Conservation (phyloP, 2,113 vertebrate genomes). For the Petaurus breviceps region DNA sequence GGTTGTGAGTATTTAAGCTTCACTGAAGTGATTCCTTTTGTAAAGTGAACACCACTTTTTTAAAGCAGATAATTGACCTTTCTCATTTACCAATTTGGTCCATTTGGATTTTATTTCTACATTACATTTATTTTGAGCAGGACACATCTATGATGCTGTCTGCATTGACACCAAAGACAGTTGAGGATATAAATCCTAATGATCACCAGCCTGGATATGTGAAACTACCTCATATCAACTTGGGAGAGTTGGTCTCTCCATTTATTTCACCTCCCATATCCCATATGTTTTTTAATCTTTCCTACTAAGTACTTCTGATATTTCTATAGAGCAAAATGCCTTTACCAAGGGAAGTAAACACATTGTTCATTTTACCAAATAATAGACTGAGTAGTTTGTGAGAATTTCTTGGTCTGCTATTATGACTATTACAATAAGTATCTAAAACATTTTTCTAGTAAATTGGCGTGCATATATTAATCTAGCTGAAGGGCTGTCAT, state of each 20-base stretch:
- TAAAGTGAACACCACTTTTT: no score
- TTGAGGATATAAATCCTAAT: neutral
- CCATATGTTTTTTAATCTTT: neutral
- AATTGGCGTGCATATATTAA: neutral
- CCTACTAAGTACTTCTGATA: neutral
- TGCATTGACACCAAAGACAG: neutral
- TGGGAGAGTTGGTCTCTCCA: neutral
- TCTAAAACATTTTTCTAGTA: neutral
- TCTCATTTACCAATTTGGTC: neutral
- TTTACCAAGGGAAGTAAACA: neutral
- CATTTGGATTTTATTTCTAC: neutral
- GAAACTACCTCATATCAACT: neutral
- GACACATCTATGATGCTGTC: neutral
- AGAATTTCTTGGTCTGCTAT: neutral
- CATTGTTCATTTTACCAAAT: neutral
- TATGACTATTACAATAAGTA: neutral
- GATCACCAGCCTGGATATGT: neutral
- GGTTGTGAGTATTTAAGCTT: no score
- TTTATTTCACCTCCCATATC: neutral
- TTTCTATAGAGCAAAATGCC: neutral
- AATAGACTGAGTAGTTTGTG: neutral
- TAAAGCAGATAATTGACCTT: neutral
- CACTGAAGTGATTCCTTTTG: neutral
- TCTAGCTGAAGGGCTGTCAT: neutral
- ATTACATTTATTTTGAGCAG: neutral